phyloP scores from a whole-genome alignment of 2,888 invertebrate genomes.

The Drosophila neoperkinsi region DNA sequence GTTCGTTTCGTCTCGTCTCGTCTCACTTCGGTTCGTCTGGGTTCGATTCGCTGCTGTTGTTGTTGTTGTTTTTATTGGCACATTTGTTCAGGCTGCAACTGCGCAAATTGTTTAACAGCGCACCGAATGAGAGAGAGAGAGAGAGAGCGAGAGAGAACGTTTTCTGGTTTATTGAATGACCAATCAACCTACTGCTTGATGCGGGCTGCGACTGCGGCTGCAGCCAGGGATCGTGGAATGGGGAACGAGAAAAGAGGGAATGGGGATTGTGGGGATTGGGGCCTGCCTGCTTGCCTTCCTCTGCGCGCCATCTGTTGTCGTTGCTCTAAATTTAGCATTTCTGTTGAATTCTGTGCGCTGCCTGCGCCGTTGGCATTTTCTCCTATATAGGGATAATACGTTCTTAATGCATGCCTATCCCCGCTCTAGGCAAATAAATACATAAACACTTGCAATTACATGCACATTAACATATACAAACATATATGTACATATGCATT shows the following conservation, averaged over 20 bases:
- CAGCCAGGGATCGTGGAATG: conserved; percentile 26
- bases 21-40: not conserved
- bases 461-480: conserved; percentile 4
- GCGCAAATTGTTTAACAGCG: conserved; percentile 70
- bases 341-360: conserved; percentile 64
- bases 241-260: not conserved
- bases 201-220: conserved; percentile 41
- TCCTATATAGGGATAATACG: conserved; percentile 70
- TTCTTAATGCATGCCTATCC: conserved; percentile 37
- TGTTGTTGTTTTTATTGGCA: conserved; percentile 38
- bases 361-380: conserved; percentile 67
- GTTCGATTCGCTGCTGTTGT: conserved; percentile 15
- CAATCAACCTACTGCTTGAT: conserved; percentile 80
- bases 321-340: conserved; percentile 77
- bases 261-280: conserved; percentile 12
- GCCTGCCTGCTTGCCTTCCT: conserved; percentile 28
- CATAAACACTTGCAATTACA: conserved; percentile 9
- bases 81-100: conserved; percentile 59
- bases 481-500: not conserved
- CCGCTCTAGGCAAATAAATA: conserved; percentile 29
- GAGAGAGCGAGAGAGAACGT: conserved; percentile 19
- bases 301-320: conserved; percentile 33
- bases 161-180: conserved; percentile 71
- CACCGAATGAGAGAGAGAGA: conserved; percentile 8
- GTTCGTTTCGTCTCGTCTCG: conserved; percentile 16